These are phyloP conservation scores for Pedetes capensis DNA, from an alignment of 2,113 vertebrate genomes.

Conservation along the genomic window DNA sequence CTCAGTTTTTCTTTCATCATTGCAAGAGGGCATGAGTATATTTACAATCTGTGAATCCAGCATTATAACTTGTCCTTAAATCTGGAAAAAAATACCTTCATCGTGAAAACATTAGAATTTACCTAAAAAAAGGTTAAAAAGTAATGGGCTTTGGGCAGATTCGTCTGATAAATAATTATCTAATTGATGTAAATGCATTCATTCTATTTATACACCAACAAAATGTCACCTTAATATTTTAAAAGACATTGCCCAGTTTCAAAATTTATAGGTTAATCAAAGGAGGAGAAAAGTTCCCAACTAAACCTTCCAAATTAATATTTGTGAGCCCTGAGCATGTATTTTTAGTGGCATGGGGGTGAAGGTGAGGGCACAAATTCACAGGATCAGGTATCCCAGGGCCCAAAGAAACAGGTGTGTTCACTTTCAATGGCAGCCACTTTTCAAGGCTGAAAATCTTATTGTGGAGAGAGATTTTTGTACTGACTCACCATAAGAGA, in stretches of 20 bases:
- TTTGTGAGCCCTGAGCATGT: background rate
- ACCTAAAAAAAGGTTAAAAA: background rate
- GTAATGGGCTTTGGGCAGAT: background rate
- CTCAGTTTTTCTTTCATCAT: background rate
- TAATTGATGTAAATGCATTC: constrained; percentile 20
- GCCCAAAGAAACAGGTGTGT: background rate
- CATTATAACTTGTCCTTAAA: background rate
- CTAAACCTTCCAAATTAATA: background rate
- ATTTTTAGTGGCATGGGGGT: no score
- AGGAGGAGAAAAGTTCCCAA: constrained; percentile 6
- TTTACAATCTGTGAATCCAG: background rate
- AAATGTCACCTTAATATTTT: constrained; percentile 39
- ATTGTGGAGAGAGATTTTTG: background rate
- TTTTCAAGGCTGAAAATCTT: background rate
- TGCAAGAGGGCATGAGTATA: background rate
- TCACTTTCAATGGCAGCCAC: background rate
- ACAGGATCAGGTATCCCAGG: background rate
- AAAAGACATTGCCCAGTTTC: constrained; percentile 23
- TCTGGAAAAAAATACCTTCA: background rate
- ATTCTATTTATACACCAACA: background rate
- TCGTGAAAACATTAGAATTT: background rate
- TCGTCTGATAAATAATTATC: background rate
- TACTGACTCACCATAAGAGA: background rate
- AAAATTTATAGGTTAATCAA: constrained; percentile 9
- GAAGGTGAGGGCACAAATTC: background rate